Evolutionary conservation across 2,113 vertebrate species (phyloP).

Genomic region (Bubo scandiacus): DNA sequence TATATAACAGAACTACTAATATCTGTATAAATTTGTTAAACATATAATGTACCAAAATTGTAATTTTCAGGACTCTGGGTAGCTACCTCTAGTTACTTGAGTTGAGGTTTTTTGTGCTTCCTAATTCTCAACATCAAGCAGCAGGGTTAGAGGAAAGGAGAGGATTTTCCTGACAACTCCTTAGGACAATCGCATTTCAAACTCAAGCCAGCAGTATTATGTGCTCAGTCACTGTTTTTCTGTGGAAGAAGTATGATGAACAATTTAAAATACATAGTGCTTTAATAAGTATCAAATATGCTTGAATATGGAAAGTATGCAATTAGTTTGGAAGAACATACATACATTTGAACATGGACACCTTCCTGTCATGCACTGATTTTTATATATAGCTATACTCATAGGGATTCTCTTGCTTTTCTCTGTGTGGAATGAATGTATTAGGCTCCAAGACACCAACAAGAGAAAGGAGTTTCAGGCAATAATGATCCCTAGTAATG

Average conservation of each 20-base stretch:
- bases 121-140: neutral
- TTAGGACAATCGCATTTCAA: neutral
- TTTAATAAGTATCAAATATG: neutral
- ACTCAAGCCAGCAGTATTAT: neutral
- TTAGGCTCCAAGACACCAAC: neutral
- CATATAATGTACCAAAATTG: neutral
- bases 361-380: neutral
- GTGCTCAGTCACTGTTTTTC: neutral
- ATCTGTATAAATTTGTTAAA: neutral
- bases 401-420: neutral
- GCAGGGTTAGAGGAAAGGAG: neutral
- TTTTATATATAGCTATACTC: neutral
- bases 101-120: neutral
- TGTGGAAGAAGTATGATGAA: neutral
- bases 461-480: neutral
- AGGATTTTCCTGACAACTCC: neutral
- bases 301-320: neutral
- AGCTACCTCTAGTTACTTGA: neutral
- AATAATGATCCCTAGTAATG: neutral
- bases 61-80: neutral
- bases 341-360: neutral
- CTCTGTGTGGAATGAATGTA: neutral
- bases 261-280: neutral
- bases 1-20: neutral
- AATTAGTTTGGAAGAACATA: neutral